A percentile compares a stretch with the other conserved stretches of the same genome.
phyloP scores from a whole-genome alignment of 2,113 vertebrate genomes.

The Sebastes fasciatus region DNA sequence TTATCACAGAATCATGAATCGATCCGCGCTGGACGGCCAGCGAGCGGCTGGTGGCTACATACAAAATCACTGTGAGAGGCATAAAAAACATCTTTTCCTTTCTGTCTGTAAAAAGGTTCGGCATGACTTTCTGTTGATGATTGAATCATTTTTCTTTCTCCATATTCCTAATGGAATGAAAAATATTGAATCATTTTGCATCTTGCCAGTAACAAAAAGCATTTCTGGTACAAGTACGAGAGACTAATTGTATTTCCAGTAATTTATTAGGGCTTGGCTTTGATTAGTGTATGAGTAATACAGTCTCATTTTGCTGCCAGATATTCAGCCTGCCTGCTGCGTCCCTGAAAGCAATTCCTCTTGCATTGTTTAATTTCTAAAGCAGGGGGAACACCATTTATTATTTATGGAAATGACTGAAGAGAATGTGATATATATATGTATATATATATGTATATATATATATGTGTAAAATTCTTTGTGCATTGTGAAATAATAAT shows the following conservation, averaged over 20 bases:
- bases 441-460: background rate
- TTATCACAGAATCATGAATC: constrained; percentile 63
- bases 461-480: background rate
- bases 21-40: constrained; percentile 42
- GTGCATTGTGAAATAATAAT: constrained; percentile 33
- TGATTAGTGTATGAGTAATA: constrained; percentile 32
- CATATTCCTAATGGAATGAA: constrained; percentile 9
- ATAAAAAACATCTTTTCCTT: constrained; percentile 5
- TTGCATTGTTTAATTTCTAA: constrained; percentile 27
- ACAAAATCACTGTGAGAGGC: constrained; percentile 2
- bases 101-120: constrained; percentile 5
- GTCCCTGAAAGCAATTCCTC: constrained; percentile 23
- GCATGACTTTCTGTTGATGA: constrained; percentile 17
- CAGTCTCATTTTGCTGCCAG: constrained; percentile 10
- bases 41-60: constrained; percentile 13
- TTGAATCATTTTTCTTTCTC: background rate
- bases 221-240: constrained; percentile 9
- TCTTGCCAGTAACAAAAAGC: constrained; percentile 32
- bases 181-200: constrained; percentile 31
- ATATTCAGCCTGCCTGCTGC: background rate
- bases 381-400: constrained; percentile 22
- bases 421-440: background rate
- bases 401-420: constrained; percentile 31
- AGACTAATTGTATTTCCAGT: constrained; percentile 37
- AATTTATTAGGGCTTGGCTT: constrained; percentile 28